phyloP scores from a whole-genome alignment of 2,113 vertebrate genomes.

The Dendrocopos noguchii region DNA sequence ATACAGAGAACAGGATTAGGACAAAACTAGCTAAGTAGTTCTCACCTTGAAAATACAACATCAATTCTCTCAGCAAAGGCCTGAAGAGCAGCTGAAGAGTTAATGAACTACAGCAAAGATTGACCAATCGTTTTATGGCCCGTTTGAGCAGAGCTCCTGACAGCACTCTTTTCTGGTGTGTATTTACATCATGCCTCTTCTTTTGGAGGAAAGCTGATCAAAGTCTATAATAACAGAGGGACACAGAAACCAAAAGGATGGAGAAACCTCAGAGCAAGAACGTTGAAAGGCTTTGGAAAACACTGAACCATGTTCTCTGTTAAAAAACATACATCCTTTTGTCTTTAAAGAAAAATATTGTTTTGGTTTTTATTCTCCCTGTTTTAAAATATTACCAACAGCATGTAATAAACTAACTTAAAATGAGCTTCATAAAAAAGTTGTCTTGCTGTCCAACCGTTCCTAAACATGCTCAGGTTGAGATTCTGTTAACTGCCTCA shows the following conservation, averaged over 20 bases:
- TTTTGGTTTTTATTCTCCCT: slow-evolving; percentile 30
- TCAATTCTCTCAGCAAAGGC: slow-evolving; percentile 67
- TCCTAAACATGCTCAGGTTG: slow-evolving; percentile 67
- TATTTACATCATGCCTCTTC: slow-evolving; percentile 69
- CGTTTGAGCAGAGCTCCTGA: slow-evolving; percentile 57
- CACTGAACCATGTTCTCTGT: slow-evolving; percentile 59
- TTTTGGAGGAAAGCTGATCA: slow-evolving; percentile 45
- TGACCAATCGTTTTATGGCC: slow-evolving; percentile 61
- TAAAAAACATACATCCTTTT: slow-evolving; percentile 71
- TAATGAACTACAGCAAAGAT: slow-evolving; percentile 59
- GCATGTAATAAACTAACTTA: slow-evolving; percentile 73
- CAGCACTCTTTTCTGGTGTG: slow-evolving; percentile 61
- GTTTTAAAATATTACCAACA: slow-evolving; percentile 75
- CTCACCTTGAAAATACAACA: slow-evolving; percentile 74
- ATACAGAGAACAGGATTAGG: slow-evolving; percentile 75
- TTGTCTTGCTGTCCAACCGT: slow-evolving; percentile 61
- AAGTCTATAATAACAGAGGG: slow-evolving; percentile 44
- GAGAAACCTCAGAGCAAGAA: slow-evolving; percentile 56
- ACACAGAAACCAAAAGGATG: slow-evolving; percentile 53
- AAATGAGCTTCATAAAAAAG: slow-evolving; percentile 74
- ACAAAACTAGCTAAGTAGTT: slow-evolving; percentile 71
- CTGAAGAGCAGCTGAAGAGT: slow-evolving; percentile 63
- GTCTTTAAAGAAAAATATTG: slow-evolving; percentile 70
- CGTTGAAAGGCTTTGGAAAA: slow-evolving; percentile 48
- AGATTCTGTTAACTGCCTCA: slow-evolving; percentile 70